Evolutionary conservation across 2,888 invertebrate genomes (phyloP).

Genomic region (Tridacna crocea): DNA sequence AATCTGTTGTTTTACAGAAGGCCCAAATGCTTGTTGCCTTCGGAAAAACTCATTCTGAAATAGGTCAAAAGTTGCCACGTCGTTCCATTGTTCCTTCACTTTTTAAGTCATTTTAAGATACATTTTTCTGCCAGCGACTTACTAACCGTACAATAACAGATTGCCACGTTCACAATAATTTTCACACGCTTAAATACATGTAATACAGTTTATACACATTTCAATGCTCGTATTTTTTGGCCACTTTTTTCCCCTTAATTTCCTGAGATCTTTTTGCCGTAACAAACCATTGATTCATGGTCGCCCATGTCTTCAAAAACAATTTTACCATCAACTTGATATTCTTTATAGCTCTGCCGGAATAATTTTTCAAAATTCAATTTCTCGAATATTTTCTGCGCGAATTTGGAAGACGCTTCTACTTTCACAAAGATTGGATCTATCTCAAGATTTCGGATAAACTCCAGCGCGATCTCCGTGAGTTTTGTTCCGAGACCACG

Average conservation of each 20-base stretch:
- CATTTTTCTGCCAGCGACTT: too few species aligned
- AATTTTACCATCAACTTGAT: slow-evolving; percentile 26
- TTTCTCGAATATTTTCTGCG: slow-evolving; percentile 34
- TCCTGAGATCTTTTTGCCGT: slow-evolving; percentile 17
- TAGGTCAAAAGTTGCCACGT: too few species aligned
- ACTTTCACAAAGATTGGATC: slow-evolving; percentile 33
- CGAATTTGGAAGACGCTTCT: slow-evolving; percentile 35
- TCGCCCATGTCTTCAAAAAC: slow-evolving; percentile 28
- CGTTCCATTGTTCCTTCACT: too few species aligned
- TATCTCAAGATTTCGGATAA: slow-evolving; percentile 37
- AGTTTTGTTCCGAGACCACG: slow-evolving; percentile 29
- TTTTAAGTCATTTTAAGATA: too few species aligned
- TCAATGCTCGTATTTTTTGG: too few species aligned
- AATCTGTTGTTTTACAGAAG: too few species aligned
- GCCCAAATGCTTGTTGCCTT: too few species aligned
- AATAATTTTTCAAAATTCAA: slow-evolving; percentile 26
- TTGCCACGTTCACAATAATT: too few species aligned
- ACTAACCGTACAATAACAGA: too few species aligned
- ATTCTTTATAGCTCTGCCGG: slow-evolving; percentile 23
- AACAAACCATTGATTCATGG: slow-evolving; percentile 31
- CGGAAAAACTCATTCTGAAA: too few species aligned
- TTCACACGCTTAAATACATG: too few species aligned
- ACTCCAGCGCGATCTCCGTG: slow-evolving; percentile 16
- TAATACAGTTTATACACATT: too few species aligned
- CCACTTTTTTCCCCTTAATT: not conserved